Percentiles rank a stretch among this genome's conserved stretches.
Evolutionary conservation across 2,113 vertebrate genomes (phyloP).

Genomic region (Sorex araneus): DNA sequence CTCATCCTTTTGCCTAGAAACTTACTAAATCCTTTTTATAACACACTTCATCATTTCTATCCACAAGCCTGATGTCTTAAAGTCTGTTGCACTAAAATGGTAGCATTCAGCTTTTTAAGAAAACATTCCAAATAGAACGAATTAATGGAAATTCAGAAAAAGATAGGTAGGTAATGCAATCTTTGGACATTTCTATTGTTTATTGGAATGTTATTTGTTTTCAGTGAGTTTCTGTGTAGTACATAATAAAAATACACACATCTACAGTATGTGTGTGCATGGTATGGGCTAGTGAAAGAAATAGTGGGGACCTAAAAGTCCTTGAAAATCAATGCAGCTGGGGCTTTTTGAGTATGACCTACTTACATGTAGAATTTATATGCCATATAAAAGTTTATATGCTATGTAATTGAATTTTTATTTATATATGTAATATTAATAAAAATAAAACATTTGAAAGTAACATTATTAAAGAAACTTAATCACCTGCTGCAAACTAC

Average conservation of each 20-base stretch:
- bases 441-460: not conserved
- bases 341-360: not conserved
- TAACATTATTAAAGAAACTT: constrained; percentile 17
- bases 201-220: constrained; percentile 41
- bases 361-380: not conserved
- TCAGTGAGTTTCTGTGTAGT: not conserved
- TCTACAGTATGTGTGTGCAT: not conserved
- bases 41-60: constrained; percentile 39
- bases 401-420: not conserved
- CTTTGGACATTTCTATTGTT: not conserved
- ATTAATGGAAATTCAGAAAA: not conserved
- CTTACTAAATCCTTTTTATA: constrained; percentile 74
- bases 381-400: not conserved
- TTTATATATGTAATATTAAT: not conserved
- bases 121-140: not conserved
- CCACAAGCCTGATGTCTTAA: constrained; percentile 28
- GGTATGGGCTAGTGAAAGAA: no score
- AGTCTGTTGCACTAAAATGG: constrained; percentile 46
- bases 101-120: constrained; percentile 40
- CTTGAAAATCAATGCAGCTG: not conserved
- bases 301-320: not conserved
- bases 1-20: constrained; percentile 53
- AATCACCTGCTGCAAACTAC: not conserved
- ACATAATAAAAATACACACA: not conserved
- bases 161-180: constrained; percentile 2